Evolutionary conservation across 2,888 invertebrate species (phyloP).

Genomic region (Calliphora vomitoria): DNA sequence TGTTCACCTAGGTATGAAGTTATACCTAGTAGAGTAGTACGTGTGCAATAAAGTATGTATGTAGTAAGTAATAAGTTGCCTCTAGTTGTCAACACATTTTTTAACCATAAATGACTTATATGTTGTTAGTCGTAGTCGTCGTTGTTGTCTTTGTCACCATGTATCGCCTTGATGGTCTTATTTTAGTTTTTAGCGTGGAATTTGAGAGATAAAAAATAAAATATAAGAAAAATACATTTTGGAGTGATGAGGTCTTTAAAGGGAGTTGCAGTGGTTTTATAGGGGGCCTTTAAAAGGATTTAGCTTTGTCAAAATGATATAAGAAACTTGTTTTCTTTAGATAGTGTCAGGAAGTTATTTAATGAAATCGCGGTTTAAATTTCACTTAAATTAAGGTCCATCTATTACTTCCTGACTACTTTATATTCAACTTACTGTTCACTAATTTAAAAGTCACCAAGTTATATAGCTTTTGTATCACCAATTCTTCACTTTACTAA

Average conservation of each 20-base stretch:
- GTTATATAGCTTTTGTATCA: too few species aligned
- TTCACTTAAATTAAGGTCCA: too few species aligned
- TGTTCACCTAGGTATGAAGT: conserved; percentile 49
- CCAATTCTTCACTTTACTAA: too few species aligned
- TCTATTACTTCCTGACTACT: too few species aligned
- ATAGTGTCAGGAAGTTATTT: too few species aligned
- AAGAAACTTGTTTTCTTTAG: too few species aligned
- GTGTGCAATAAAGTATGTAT: not conserved
- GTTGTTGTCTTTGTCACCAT: conserved; percentile 32
- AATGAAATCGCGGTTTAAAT: too few species aligned
- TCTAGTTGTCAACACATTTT: conserved; percentile 73
- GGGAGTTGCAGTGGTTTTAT: not conserved
- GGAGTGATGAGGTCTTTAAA: not conserved
- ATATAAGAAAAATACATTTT: not conserved
- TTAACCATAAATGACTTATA: conserved; percentile 67
- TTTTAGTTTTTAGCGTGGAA: conserved; percentile 51
- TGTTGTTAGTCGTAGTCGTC: conserved; percentile 41
- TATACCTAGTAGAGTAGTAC: not conserved
- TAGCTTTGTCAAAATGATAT: too few species aligned
- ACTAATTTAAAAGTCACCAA: too few species aligned
- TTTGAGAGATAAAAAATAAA: conserved; percentile 28
- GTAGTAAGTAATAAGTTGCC: conserved; percentile 62
- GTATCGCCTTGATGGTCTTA: conserved; percentile 33
- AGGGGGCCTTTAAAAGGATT: too few species aligned
- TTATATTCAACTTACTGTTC: too few species aligned